Conservation (phyloP, 2,888 invertebrate species). For the Agrenia bidenticulata region DNA sequence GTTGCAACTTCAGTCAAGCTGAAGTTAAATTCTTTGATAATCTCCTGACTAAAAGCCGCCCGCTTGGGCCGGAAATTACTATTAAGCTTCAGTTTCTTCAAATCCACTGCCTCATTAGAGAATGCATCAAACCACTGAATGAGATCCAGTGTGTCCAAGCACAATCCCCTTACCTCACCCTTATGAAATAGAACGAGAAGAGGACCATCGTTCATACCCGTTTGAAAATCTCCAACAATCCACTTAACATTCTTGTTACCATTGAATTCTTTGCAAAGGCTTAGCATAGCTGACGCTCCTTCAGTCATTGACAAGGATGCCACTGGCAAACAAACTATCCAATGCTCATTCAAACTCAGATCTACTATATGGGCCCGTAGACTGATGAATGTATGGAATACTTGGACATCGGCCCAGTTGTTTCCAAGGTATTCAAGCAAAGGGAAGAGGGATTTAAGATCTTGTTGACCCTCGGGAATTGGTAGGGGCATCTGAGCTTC, state of each 20-base stretch:
- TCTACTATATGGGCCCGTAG: not conserved
- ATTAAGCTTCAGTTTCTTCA: not conserved
- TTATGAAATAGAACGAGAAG: not conserved
- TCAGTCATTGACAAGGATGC: not conserved
- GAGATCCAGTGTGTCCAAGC: not conserved
- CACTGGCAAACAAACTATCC: not conserved
- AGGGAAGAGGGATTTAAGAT: too few relatives aligned
- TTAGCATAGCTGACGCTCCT: not conserved
- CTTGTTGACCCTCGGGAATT: too few relatives aligned
- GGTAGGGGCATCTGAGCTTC: too few relatives aligned
- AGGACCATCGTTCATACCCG: not conserved
- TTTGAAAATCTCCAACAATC: not conserved
- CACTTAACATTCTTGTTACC: not conserved
- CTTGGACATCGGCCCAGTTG: not conserved
- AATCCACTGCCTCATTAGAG: not conserved
- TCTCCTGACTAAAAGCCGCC: not conserved
- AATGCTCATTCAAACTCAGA: not conserved
- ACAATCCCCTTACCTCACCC: not conserved
- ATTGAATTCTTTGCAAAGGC: not conserved
- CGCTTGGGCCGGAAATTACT: not conserved
- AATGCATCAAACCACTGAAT: not conserved
- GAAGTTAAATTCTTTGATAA: not conserved
- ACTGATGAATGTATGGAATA: not conserved
- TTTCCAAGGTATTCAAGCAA: too few relatives aligned
- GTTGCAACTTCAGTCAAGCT: not conserved